Evolutionary conservation across 2,113 vertebrate genomes (phyloP).

Genomic region (Etia nguti): DNA sequence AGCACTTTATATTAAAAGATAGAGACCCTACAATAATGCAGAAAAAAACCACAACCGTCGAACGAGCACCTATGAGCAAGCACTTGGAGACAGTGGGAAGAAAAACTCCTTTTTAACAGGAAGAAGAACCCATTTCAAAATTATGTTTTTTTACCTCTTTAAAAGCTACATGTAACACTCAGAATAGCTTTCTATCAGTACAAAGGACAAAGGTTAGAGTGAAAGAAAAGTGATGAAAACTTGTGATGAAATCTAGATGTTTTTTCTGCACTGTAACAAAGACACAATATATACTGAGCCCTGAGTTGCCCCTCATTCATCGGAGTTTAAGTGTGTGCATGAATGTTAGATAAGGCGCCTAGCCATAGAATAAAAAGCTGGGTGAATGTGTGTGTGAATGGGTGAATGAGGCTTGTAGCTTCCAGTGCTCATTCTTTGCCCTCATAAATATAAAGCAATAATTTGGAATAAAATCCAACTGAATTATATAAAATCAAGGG

Average conservation of each 20-base stretch:
- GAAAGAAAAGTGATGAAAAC: background rate
- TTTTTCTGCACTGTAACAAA: background rate
- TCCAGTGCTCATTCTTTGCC: background rate
- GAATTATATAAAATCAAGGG: background rate
- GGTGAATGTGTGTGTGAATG: background rate
- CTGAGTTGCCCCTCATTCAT: background rate
- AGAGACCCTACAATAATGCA: background rate
- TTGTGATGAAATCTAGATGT: background rate
- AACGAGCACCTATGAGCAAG: background rate
- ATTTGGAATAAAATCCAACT: background rate
- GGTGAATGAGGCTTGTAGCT: background rate
- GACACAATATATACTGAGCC: background rate
- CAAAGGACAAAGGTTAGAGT: background rate
- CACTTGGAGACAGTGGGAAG: background rate
- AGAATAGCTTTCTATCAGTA: background rate
- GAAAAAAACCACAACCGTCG: background rate
- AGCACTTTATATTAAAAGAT: background rate
- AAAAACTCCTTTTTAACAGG: background rate
- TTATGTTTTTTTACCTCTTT: background rate
- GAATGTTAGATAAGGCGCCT: background rate
- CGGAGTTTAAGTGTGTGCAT: background rate
- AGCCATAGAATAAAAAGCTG: background rate
- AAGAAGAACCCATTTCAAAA: background rate
- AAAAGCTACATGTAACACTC: background rate
- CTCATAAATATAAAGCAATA: background rate